Percentiles rank a stretch among this genome's conserved stretches.
Conservation (phyloP, 2,113 vertebrate species). For the Myotis lucifugus region DNA sequence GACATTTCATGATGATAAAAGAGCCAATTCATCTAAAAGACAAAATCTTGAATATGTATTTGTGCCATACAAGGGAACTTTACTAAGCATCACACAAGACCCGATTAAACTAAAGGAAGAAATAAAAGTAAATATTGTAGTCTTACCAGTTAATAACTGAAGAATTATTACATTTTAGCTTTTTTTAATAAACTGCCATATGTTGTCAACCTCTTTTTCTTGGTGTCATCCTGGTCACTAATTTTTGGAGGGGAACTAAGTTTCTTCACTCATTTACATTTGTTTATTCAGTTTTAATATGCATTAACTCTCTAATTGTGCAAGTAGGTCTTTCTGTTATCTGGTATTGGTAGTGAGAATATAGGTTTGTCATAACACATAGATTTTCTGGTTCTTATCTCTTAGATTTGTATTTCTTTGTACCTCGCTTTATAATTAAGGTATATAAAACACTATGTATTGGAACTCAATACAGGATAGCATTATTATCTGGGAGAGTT, state of each 20-base stretch:
- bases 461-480: background rate
- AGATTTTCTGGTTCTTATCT: background rate
- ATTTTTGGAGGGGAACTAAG: background rate
- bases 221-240: background rate
- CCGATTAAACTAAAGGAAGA: background rate
- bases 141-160: background rate
- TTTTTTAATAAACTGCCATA: background rate
- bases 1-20: slow-evolving; percentile 10
- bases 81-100: background rate
- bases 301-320: slow-evolving; percentile 1
- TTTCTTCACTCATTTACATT: background rate
- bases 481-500: background rate
- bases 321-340: background rate
- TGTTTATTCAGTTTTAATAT: background rate
- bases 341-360: background rate
- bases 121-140: slow-evolving; percentile 1
- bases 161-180: background rate
- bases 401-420: background rate
- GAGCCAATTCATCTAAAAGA: slow-evolving; percentile 4
- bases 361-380: background rate
- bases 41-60: background rate
- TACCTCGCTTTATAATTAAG: background rate
- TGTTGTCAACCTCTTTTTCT: background rate
- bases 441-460: background rate
- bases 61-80: background rate